Conservation (phyloP, 2,113 vertebrate genomes). For the Anthoscopus minutus region DNA sequence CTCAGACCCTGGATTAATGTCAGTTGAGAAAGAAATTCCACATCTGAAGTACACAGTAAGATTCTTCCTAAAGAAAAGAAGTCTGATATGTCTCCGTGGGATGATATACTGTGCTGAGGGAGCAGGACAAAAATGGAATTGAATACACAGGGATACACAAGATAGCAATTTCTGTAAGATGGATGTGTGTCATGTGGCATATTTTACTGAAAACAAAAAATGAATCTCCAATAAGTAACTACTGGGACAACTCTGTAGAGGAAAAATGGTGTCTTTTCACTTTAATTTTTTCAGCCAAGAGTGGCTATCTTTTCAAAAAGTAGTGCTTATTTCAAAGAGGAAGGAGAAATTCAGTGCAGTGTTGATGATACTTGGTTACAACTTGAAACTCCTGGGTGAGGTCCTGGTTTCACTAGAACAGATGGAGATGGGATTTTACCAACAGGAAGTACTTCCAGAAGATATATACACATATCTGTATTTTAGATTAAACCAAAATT, state of each 20-base stretch:
- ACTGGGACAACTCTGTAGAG: neutral
- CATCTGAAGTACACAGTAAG: neutral
- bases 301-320: neutral
- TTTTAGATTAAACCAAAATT: neutral
- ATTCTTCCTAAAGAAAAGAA: neutral
- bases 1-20: neutral
- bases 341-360: neutral
- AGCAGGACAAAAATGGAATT: neutral
- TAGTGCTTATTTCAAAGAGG: neutral
- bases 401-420: neutral
- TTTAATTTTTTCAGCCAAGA: neutral
- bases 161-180: neutral
- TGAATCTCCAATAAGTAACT: neutral
- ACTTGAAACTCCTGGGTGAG: neutral
- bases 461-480: neutral
- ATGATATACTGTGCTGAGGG: neutral
- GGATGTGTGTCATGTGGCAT: neutral
- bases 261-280: neutral
- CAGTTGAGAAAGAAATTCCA: neutral
- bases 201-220: neutral
- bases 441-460: too few species aligned
- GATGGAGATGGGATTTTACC: neutral
- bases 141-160: neutral
- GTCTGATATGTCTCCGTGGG: neutral
- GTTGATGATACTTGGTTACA: neutral